phyloP scores from a whole-genome alignment of 2,888 invertebrate genomes.

The Coelopa pilipes region DNA sequence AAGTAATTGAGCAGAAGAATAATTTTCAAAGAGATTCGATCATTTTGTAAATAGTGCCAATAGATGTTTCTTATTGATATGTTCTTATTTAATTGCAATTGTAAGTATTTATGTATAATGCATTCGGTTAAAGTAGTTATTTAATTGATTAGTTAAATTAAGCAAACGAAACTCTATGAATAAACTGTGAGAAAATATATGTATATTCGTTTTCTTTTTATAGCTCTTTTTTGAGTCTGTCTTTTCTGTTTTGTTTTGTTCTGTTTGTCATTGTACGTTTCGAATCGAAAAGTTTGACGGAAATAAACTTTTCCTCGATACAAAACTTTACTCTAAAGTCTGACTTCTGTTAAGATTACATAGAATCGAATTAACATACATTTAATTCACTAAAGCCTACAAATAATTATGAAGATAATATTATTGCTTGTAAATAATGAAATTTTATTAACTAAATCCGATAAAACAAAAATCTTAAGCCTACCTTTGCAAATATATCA shows the following conservation, averaged over 20 bases:
- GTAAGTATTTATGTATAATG: not conserved
- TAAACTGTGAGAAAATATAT: not conserved
- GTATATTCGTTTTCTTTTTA: not conserved
- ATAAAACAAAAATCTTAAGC: conserved; percentile 19
- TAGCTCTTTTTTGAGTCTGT: not conserved
- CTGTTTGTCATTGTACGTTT: not conserved
- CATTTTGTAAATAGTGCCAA: conserved; percentile 12
- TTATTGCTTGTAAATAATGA: conserved; percentile 7
- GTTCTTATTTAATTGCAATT: too few species aligned
- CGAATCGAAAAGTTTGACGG: not conserved
- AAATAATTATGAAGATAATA: not conserved
- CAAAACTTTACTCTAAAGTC: conserved; percentile 22
- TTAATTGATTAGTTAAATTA: not conserved
- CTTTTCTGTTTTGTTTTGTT: not conserved
- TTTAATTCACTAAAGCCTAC: not conserved
- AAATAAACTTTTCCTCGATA: too few species aligned
- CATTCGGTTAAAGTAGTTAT: not conserved
- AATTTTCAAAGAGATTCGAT: not conserved
- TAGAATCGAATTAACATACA: not conserved
- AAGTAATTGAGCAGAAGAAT: conserved; percentile 4
- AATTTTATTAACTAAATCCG: conserved; percentile 26
- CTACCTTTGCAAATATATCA: conserved; percentile 29
- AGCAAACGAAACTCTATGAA: not conserved
- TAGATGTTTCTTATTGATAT: not conserved
- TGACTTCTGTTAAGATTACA: conserved; percentile 12